These are phyloP conservation scores for Aphaenogaster rudis DNA, from an alignment of 1,140 invertebrate species.

Conservation along the genomic window DNA sequence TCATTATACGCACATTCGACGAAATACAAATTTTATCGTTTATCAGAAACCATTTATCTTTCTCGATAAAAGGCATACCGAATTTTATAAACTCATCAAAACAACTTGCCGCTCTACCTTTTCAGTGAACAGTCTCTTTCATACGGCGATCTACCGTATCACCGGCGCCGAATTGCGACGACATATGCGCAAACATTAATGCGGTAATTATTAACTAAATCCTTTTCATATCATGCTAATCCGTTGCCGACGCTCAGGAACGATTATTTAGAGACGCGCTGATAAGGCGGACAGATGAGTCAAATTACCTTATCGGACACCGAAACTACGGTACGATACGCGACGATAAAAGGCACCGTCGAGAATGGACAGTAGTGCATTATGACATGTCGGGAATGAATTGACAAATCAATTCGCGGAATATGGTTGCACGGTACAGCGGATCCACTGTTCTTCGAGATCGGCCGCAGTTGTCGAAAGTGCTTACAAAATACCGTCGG, in stretches of 20 bases:
- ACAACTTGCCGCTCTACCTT: not conserved
- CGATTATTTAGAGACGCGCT: not conserved
- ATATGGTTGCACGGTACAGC: not conserved
- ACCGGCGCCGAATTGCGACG: not conserved
- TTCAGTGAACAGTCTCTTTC: not conserved
- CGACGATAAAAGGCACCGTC: not conserved
- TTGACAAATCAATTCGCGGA: not conserved
- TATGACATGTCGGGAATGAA: conserved; percentile 1
- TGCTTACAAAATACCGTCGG: not conserved
- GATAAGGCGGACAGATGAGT: not conserved
- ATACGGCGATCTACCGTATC: not conserved
- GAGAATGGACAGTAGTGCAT: conserved; percentile 20
- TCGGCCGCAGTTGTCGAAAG: not conserved
- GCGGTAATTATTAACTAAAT: conserved; percentile 12
- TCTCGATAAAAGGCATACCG: not conserved
- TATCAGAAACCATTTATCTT: not conserved
- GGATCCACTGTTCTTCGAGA: not conserved
- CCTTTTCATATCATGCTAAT: not conserved
- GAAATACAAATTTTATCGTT: not conserved
- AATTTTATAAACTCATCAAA: conserved; percentile 11
- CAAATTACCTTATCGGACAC: not conserved
- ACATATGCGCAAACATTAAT: not conserved
- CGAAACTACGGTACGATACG: conserved; percentile 2
- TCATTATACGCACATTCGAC: not conserved
- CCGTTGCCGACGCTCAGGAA: not conserved